Conservation (phyloP, 2,113 vertebrate species). For the Cynocephalus volans region DNA sequence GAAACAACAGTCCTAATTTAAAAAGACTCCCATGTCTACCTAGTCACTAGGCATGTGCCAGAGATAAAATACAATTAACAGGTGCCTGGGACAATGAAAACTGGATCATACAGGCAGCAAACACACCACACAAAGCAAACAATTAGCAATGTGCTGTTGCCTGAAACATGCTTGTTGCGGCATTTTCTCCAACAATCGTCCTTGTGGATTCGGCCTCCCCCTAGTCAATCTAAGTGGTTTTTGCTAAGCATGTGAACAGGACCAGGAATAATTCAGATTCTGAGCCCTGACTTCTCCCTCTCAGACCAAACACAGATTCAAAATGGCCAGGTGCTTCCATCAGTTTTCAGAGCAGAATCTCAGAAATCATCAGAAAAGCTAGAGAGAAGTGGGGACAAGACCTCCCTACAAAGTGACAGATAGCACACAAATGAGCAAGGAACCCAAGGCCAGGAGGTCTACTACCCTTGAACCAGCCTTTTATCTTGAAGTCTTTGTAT, state of each 20-base stretch:
- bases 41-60: neutral
- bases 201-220: constrained; percentile 63
- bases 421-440: neutral
- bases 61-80: constrained; percentile 62
- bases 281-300: constrained; percentile 26
- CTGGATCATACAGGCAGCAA: constrained; percentile 52
- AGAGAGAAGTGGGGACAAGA: neutral
- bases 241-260: constrained; percentile 54
- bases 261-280: constrained; percentile 59
- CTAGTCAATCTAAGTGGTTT: constrained; percentile 27
- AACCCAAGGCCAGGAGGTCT: neutral
- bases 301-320: neutral
- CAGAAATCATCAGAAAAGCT: constrained; percentile 25
- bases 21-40: constrained; percentile 26
- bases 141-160: constrained; percentile 57
- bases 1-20: constrained; percentile 55
- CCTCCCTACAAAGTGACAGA: constrained; percentile 1
- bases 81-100: constrained; percentile 66
- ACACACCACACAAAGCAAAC: constrained; percentile 68
- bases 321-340: constrained; percentile 34
- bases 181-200: constrained; percentile 79
- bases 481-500: constrained; percentile 39
- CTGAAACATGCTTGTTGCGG: constrained; percentile 74
- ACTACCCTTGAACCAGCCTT: neutral
- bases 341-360: constrained; percentile 36